Base-by-base conservation (phyloP, 1,140 invertebrate species). In the Drosophila albomicans region DNA sequence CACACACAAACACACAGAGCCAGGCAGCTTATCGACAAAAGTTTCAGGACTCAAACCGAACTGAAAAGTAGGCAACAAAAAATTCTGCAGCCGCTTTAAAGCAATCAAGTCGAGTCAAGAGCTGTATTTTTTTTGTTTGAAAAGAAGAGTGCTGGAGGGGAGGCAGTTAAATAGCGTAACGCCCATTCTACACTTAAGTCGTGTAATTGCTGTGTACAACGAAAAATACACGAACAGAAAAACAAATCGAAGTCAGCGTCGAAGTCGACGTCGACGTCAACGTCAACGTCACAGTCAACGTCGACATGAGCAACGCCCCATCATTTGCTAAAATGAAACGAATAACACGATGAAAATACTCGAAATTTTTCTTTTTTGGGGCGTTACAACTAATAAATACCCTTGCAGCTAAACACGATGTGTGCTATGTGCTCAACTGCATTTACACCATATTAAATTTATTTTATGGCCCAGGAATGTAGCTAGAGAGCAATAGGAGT, bases 81-180 rank as follows among this genome's bases (percentile, higher is more conserved):
- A 41, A 61, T 69, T 25, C n/a, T 20, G 11, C 15, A 16, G 11
- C 35, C 41, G 68, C 72, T 86, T 82, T 79, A 82, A 87, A 81
- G 75, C 82, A 78, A 82, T 82, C 79, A 68, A 88, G 77, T 52
- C 35, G 62, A 87, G 67, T 79, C 63, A 67, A 82, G 66, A 61
- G 67, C 63, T 64, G 74, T 54, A 75, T 70, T 56, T 38, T 38
- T 25, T 11, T 16, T 10, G 32, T 16, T 15, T 0, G 16, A 20
- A 0, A 16, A 1, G 15, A 10, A 6, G 32, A 56, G 32, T 11
- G 51, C 3, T 32, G n/a, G 25, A 32, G 16, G 13, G 30, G 52
- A 20, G 54, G 41, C 16, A 45, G 63, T 10, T 67, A 52, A 67
- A 52, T 58, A 25, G 16, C 46, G 66, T 48, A 54, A 64, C 78